phyloP scores from a whole-genome alignment of 2,888 invertebrate genomes.

The Cheiracanthium punctorium region DNA sequence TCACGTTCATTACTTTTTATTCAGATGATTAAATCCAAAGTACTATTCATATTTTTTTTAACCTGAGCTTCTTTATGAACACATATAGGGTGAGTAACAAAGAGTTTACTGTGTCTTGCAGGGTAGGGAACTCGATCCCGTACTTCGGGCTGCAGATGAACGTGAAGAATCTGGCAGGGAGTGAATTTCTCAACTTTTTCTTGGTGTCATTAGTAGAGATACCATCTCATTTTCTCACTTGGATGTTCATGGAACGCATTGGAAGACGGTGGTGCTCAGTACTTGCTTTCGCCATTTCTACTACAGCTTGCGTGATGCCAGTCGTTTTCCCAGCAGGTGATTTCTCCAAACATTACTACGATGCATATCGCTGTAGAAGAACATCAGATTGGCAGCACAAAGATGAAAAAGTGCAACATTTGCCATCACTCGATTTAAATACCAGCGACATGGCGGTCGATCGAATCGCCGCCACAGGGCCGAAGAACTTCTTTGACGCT shows the following conservation, averaged over 20 bases:
- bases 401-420: too few relatives aligned
- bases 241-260: slow-evolving; percentile 78
- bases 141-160: slow-evolving; percentile 72
- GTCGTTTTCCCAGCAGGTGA: slow-evolving; percentile 40
- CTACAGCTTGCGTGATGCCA: slow-evolving; percentile 65
- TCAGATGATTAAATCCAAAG: too few relatives aligned
- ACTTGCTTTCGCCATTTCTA: slow-evolving; percentile 77
- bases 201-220: slow-evolving; percentile 81
- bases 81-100: too few relatives aligned
- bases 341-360: neutral
- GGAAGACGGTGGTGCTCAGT: slow-evolving; percentile 79
- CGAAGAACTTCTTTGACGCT: too few relatives aligned
- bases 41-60: too few relatives aligned
- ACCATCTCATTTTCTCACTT: slow-evolving; percentile 80
- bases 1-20: too few relatives aligned
- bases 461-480: too few relatives aligned
- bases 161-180: slow-evolving; percentile 78
- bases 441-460: too few relatives aligned
- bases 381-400: too few relatives aligned
- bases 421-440: too few relatives aligned
- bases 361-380: neutral
- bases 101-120: too few relatives aligned
- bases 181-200: slow-evolving; percentile 82
- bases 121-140: slow-evolving; percentile 55
- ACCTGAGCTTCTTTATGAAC: too few relatives aligned